Evolutionary conservation across 2,888 invertebrate genomes (phyloP), one percentile per base, ranked within the genome.

Genomic region (Hypomecis atomaria): DNA sequence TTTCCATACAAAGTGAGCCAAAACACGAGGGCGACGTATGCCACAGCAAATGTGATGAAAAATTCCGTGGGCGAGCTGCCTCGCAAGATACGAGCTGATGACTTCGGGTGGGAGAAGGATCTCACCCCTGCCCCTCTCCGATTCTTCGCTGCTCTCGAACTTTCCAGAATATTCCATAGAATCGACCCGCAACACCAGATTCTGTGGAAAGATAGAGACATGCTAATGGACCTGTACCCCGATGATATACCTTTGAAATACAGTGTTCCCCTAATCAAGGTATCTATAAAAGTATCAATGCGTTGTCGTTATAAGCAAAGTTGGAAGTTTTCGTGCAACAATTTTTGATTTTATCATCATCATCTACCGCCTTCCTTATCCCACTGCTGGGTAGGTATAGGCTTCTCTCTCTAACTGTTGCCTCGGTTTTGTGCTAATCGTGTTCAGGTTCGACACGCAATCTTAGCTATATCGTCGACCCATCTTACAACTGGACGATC

Each of bases 141-240:
- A 1, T 88, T 81, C 71, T 85, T 73, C 47, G 89, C 89, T 4
- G 83, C 86, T 7, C 65, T 87, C 0, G 58, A 76, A 9, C 76
- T 93, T 0, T 89, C 92, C 0, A 86, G 72, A 65, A 67, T 86
- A 47, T 94, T 94, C 71, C 82, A 90, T 54, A 84, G 86, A 60
- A 78, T 93, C 58, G 94, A 94, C 52, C 86, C 95, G n/a, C 83
- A 95, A 0, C 78, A 93, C 10, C 85, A 83, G 60, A 84, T 95
- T 42, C 90, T 95, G 9, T 93, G 93, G 71, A 91, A 91, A 66
- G 95, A 95, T 74, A 81, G 92, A 40, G 93, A 94, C 71, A 86
- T 92, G 60, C 83, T 96, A 1, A 89, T 95, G 81, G 95, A 95
- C 84, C 84, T 94, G 62, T 88, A 94, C 69, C 94, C 95, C 1